Evolutionary conservation across 2,113 vertebrate species (phyloP), one percentile per base, ranked within the genome.

Genomic region (Aspiorhynchus laticeps): DNA sequence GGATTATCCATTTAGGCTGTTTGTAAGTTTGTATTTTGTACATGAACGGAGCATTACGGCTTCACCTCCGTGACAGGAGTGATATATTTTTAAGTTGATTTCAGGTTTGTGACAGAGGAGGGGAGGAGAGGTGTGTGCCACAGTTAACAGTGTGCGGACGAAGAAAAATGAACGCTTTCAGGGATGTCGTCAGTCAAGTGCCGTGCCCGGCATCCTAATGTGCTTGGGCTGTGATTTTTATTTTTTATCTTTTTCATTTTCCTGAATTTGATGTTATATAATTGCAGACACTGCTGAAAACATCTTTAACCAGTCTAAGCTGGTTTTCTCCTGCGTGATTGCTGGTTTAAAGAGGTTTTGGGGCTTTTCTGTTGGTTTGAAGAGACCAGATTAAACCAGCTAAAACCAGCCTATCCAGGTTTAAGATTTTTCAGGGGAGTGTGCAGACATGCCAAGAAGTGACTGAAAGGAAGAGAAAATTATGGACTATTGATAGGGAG

Each of bases 1-100:
- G 63, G 69, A 81, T 85, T 67, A 76, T 88, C 77, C 53, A 88
- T 90, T 88, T 87, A 56, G 76, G 41, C 73, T 56, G 74, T 81
- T 86, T 87, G 85, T 88, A 85, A 85, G 71, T 85, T 83, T 85
- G 69, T 87, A 53, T 85, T 88, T 75, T 19, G 75, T 73, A 31
- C 31, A 78, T 74, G 74, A 59, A 38, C 36, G 10, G 61, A 86
- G 74, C 85, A 61, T 86, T 83, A 83, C 21, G 69, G 33, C 73
- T 28, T 31, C 38, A 69, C 59, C n/a, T 59, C 46, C 24, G 14
- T 85, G 38, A 10, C 38, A 78, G 73, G 74, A 80, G n/a, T 77
- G 74, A 78, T 83, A 43, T 83, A 84, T 87, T 87, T 75, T 10
- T 59, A 31, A 24, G 53, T 38, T 87, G 76, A 80, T 87, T 84